A percentile compares a stretch with the other conserved stretches of the same genome.
Conservation (phyloP, 1,140 invertebrate species). For the Daktulosphaira vitifoliae region DNA sequence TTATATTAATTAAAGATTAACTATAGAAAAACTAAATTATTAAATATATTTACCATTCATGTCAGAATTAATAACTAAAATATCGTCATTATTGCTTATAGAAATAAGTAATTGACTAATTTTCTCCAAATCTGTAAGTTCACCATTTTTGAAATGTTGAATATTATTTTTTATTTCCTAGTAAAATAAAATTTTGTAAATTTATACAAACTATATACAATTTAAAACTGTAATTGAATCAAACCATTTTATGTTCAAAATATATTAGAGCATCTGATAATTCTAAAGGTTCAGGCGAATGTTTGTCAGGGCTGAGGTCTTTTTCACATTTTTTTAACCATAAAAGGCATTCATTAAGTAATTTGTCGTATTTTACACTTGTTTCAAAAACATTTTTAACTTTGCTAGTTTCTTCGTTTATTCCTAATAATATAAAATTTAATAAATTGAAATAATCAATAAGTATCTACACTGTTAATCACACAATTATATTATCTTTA, state of each 20-base stretch:
- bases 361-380: constrained; percentile 6
- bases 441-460: no score
- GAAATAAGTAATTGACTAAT: neutral
- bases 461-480: no score
- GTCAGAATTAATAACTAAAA: neutral
- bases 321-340: constrained; percentile 25
- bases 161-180: constrained; percentile 18
- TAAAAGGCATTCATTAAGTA: neutral
- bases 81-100: neutral
- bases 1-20: no score
- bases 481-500: no score
- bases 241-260: neutral
- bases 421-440: neutral
- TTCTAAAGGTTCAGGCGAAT: constrained; percentile 16
- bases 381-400: constrained; percentile 6
- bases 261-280: constrained; percentile 4
- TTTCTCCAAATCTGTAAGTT: constrained; percentile 23
- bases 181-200: neutral
- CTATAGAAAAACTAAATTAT: neutral
- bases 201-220: no score
- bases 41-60: neutral
- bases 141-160: constrained; percentile 10
- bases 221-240: neutral
- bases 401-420: constrained; percentile 3
- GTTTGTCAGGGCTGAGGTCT: constrained; percentile 12